Percentiles rank a stretch among this genome's conserved stretches.
Conservation (phyloP, 1,140 invertebrate species). For the Dufourea novaeangliae region DNA sequence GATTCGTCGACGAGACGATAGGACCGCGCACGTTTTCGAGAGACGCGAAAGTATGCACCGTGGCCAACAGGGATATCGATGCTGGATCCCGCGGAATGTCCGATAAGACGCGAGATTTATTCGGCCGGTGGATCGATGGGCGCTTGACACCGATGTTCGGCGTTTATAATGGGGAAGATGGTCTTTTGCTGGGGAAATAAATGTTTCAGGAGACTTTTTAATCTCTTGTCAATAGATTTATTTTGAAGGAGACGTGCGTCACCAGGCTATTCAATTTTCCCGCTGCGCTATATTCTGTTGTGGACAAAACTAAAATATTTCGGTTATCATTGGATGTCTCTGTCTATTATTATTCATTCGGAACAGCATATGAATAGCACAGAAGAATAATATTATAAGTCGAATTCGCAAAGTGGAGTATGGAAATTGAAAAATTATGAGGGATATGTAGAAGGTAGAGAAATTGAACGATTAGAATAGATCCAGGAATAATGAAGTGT, state of each 20-base stretch:
- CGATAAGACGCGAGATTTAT: background rate
- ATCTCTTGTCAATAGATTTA: no score
- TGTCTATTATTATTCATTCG: no score
- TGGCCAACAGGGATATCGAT: background rate
- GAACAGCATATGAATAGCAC: no score
- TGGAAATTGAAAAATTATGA: background rate
- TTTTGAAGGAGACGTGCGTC: no score
- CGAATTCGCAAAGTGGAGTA: background rate
- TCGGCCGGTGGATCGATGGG: background rate
- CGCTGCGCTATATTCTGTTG: no score
- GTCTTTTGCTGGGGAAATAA: no score
- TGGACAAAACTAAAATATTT: no score
- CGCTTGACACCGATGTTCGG: background rate
- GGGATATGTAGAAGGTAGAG: background rate
- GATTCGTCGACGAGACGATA: conserved; percentile 37
- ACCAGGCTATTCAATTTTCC: no score
- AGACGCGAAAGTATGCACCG: background rate
- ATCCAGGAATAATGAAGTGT: background rate
- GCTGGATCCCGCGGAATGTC: background rate
- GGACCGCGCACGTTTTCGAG: conserved; percentile 13
- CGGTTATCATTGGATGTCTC: no score
- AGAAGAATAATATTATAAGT: no score
- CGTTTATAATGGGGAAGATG: no score
- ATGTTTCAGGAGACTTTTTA: no score
- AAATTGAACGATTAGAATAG: background rate